Conservation (phyloP, 2,797 vertebrate genomes). For the Sciurus vulgaris region DNA sequence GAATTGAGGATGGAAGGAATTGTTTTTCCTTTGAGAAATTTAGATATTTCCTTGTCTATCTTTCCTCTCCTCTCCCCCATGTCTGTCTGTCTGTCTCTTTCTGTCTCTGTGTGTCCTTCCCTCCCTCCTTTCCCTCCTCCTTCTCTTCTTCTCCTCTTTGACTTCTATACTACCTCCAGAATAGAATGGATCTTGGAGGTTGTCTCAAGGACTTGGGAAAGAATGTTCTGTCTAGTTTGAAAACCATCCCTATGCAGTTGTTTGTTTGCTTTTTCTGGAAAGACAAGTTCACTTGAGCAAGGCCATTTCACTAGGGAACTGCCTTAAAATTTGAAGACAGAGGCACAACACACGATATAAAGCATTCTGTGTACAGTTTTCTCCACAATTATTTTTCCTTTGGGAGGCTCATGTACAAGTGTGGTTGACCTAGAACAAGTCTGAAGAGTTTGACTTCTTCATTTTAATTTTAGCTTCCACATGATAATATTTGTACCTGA, state of each 20-base stretch:
- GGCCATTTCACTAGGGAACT: not conserved
- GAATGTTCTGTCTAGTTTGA: not conserved
- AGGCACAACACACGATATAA: not conserved
- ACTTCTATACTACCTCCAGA: not conserved
- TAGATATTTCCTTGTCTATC: not conserved
- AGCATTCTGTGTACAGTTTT: not conserved
- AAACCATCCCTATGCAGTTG: accelerated
- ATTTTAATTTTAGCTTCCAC: not conserved
- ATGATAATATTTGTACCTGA: not conserved
- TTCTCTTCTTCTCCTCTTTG: not conserved
- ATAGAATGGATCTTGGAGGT: not conserved
- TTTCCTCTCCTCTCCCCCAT: not conserved
- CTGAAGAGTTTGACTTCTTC: not conserved
- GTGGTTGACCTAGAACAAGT: not conserved
- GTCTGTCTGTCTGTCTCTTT: not conserved
- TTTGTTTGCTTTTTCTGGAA: not conserved
- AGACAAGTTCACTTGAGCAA: not conserved
- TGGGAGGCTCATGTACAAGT: not conserved
- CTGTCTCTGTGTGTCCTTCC: too few relatives aligned
- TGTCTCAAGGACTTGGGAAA: not conserved
- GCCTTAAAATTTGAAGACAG: not conserved
- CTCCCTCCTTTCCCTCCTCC: not conserved
- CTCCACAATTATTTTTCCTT: not conserved
- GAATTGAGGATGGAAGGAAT: not conserved
- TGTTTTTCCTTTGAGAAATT: not conserved